These are phyloP conservation scores for Hetaerina titia DNA, from an alignment of 2,888 invertebrate species.

Conservation along the genomic window DNA sequence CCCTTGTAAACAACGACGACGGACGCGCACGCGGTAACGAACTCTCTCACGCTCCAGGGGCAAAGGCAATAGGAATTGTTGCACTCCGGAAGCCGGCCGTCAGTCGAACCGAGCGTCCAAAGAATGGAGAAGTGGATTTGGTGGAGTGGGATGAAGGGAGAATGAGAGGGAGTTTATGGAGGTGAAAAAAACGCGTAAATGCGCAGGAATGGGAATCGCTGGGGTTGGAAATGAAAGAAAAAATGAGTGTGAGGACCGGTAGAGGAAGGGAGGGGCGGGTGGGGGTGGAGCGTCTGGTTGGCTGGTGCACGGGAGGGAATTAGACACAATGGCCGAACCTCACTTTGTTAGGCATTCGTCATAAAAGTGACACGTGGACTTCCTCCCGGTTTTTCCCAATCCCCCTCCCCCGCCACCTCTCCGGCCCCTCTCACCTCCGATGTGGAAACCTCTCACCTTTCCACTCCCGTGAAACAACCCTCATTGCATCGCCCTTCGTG, in stretches of 20 bases:
- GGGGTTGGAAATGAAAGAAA: conserved; percentile 30
- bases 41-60: conserved; percentile 7
- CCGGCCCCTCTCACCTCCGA: background rate
- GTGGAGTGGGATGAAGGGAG: background rate
- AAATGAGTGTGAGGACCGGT: background rate
- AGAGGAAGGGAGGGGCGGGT: background rate
- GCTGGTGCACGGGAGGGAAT: background rate
- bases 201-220: conserved; percentile 16
- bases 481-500: background rate
- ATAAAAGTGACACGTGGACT: conserved; percentile 63
- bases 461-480: background rate
- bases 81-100: conserved; percentile 47
- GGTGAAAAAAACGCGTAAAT: conserved; percentile 10
- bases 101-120: conserved; percentile 36
- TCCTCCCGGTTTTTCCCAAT: background rate
- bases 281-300: background rate
- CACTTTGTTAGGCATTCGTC: conserved; percentile 58
- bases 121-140: background rate
- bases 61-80: conserved; percentile 37
- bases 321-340: conserved; percentile 46
- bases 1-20: background rate
- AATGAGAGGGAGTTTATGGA: background rate
- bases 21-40: background rate
- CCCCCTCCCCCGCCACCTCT: background rate
- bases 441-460: background rate